Base-by-base conservation (phyloP, 92 coral and sea anemone species). In the Parazoanthus darwini region DNA sequence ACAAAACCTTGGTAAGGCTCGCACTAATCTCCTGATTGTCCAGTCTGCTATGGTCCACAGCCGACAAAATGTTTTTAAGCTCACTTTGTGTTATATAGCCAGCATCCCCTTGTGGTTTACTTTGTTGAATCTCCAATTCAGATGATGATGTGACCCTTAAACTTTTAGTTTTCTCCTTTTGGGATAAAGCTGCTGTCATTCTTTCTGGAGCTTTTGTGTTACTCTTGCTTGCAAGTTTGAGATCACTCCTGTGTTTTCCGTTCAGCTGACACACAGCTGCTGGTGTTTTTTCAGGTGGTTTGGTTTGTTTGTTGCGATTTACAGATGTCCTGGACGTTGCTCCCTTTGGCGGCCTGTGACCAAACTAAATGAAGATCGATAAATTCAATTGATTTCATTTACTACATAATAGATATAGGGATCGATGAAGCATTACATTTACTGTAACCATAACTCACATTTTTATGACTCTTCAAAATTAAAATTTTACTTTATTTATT, bases 1-100 rank as follows among this genome's bases (percentile, higher is more conserved):
- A 51, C 54, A 84, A 84, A 8, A 84, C 87, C 4, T 71, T 26
- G 23, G 86, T 68, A 50, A 84, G 56, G 29, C 50, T 84, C 11
- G 79, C 74, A 8, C 85, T 44, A 59, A 58, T 42, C 46, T 70
- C 75, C 59, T 71, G 46, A 48, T 33, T 43, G 0, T 73, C 79
- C 16, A 9, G 51, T 22, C 35, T n/a, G 33, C 77, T 14, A 18
- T 43, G 25, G 65, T 72, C 37, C 22, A 82, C 77, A 82, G 78
- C 26, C 25, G 79, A 71, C 67, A 70, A 84, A 71, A 84, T 44
- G 38, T 84, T 84, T 37, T 48, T 74, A 18, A 70, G 66, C 56
- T 84, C 79, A 71, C 78, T 84, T 66, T 84, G 65, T 26, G 87
- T 84, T 71, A 84, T 84, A 71, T 70, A 84, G 26, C 87, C 87